Base-by-base conservation (phyloP, 2,888 invertebrate genomes). In the Drosophila phalerata region DNA sequence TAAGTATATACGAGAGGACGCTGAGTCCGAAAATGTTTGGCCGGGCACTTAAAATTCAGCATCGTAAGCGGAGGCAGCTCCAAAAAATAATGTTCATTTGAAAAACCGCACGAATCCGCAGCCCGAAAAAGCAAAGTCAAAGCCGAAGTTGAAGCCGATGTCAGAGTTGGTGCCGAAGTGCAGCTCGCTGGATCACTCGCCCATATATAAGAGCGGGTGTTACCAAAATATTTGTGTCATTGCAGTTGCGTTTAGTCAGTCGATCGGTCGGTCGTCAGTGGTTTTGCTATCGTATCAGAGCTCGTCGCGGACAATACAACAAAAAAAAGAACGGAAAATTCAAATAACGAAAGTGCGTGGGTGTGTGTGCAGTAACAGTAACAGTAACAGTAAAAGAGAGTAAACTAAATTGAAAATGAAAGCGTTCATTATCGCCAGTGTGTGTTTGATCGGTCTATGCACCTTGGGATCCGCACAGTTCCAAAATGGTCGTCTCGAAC, bases 401-500 rank as follows among this genome's bases (percentile, higher is more conserved):
- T 37, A 81, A 45, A 47, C 13, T 37, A 8, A n/a, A 47, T 32
- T 34, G 28, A 57, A 80, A 77, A 93, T 92, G 92, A 92, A 90
- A 75, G 91, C 92, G 55, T 87, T 94, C 66, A 69, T 90, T 67
- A 86, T 93, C 66, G 93, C 93, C 66, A 83, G 94, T 77, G 93
- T 93, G 58, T 91, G 91, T 83, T 85, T 92, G 76, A 89, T 92
- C 58, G 90, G 93, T 69, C 84, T 92, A 61, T 71, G 92, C 72
- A 89, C 92, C 81, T 86, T 91, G 69, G 72, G 89, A 64, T 56
- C 80, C 66, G 96, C 95, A 58, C 96, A 97, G 92, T 96, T 96
- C 92, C 95, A 95, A 58, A 95, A 95, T 89, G 96, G 96, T 32
- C 94, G 97, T 78, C 92, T 97, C 85, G 97, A 97, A 91, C 95